A percentile compares a stretch with the other conserved stretches of the same genome.
phyloP scores from a whole-genome alignment of 2,113 vertebrate species.

The Limanda limanda region DNA sequence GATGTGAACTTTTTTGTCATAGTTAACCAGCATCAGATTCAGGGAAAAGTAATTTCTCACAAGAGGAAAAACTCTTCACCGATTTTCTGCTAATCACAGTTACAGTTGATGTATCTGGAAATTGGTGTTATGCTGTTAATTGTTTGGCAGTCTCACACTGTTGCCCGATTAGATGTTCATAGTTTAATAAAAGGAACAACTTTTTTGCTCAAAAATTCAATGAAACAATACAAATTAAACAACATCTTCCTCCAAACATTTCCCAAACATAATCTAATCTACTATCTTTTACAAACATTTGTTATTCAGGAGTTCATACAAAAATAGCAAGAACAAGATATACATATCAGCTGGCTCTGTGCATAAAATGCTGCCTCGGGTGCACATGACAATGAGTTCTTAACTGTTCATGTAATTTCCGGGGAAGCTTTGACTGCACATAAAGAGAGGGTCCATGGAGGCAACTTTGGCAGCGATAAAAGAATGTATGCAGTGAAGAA shows the following conservation, averaged over 20 bases:
- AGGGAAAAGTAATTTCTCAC: not conserved
- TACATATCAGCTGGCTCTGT: conserved; percentile 67
- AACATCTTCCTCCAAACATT: not conserved
- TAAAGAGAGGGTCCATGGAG: conserved; percentile 90
- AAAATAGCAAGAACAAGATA: conserved; percentile 81
- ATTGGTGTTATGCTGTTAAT: not conserved
- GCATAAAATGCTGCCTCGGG: conserved; percentile 69
- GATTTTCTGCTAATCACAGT: conserved; percentile 13
- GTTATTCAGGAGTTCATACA: conserved; percentile 69
- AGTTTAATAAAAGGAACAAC: no score
- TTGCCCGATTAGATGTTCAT: not conserved
- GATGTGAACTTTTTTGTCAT: not conserved
- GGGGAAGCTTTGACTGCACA: conserved; percentile 87
- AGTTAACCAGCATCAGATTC: not conserved
- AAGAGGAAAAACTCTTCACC: not conserved
- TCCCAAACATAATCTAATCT: conserved; percentile 58
- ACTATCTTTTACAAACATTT: conserved; percentile 52
- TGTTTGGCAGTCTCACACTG: not conserved
- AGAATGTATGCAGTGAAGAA: conserved; percentile 93
- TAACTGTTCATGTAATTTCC: conserved; percentile 87
- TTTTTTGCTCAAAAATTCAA: not conserved
- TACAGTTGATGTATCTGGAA: conserved; percentile 14
- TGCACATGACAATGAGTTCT: conserved; percentile 56
- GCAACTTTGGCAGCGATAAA: conserved; percentile 96
- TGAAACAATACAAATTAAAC: not conserved